phyloP scores from a whole-genome alignment of 2,113 vertebrate species.

The Illadopsis cleaveri region DNA sequence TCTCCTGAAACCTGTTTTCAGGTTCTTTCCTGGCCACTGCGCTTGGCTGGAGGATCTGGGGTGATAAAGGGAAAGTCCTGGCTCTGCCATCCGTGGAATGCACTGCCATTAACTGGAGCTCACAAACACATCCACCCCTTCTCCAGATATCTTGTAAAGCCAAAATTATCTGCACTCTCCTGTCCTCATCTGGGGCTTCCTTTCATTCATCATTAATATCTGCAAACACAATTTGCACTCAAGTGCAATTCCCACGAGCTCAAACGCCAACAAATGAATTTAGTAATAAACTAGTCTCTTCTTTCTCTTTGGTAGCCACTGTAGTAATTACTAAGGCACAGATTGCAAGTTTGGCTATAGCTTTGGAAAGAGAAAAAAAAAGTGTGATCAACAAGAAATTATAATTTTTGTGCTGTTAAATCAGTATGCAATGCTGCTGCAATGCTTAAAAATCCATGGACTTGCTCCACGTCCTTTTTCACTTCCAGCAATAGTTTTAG shows the following conservation, averaged over 20 bases:
- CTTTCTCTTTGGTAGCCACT: background rate
- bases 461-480: slow-evolving; percentile 27
- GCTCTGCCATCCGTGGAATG: background rate
- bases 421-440: background rate
- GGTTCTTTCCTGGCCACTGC: background rate
- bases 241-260: background rate
- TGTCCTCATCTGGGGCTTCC: background rate
- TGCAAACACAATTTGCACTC: background rate
- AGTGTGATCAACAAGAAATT: background rate
- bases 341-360: background rate
- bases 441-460: slow-evolving; percentile 37
- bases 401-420: background rate
- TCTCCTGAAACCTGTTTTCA: background rate
- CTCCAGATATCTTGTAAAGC: background rate
- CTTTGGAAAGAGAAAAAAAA: background rate
- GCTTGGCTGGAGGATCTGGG: background rate
- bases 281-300: background rate
- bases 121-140: background rate
- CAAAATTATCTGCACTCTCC: background rate
- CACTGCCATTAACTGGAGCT: background rate
- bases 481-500: slow-evolving; percentile 5
- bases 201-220: background rate
- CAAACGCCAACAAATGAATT: background rate
- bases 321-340: background rate
- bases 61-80: background rate